phyloP scores from a whole-genome alignment of 2,797 vertebrate species.

The Helostoma temminkii region DNA sequence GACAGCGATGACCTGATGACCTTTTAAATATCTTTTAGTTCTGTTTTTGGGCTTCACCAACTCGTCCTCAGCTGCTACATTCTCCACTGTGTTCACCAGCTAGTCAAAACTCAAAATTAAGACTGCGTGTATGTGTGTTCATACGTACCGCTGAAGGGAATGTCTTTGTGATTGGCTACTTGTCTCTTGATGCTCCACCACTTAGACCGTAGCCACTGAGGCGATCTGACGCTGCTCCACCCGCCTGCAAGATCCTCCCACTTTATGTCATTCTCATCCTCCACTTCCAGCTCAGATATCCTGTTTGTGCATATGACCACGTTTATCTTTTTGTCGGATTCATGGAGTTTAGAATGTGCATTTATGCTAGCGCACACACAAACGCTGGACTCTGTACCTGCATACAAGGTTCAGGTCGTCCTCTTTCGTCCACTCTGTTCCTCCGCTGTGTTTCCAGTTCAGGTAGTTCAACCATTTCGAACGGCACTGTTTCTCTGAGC shows the following conservation, averaged over 20 bases:
- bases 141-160: conserved; percentile 90
- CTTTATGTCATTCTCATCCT: conserved; percentile 96
- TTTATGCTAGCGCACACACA: not conserved
- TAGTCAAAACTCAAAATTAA: too few relatives aligned
- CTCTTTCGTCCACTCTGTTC: conserved; percentile 98
- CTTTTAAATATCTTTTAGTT: too few relatives aligned
- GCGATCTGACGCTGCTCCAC: conserved; percentile 98
- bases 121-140: too few relatives aligned
- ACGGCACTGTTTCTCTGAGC: conserved; percentile 98
- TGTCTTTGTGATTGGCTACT: conserved; percentile 98
- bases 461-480: conserved; percentile 99
- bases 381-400: conserved; percentile 59
- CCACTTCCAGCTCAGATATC: conserved; percentile 92
- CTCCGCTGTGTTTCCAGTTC: conserved; percentile 99
- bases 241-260: conserved; percentile 97
- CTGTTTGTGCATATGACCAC: too few relatives aligned
- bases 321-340: too few relatives aligned
- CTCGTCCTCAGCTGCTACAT: too few relatives aligned
- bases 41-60: too few relatives aligned
- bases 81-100: too few relatives aligned
- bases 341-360: not conserved
- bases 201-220: conserved; percentile 98
- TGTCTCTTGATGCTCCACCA: conserved; percentile 99
- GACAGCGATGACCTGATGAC: too few relatives aligned
- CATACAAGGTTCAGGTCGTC: conserved; percentile 94